Evolutionary conservation across 1,140 invertebrate genomes (phyloP).

Genomic region (Hesperophylax magnus): DNA sequence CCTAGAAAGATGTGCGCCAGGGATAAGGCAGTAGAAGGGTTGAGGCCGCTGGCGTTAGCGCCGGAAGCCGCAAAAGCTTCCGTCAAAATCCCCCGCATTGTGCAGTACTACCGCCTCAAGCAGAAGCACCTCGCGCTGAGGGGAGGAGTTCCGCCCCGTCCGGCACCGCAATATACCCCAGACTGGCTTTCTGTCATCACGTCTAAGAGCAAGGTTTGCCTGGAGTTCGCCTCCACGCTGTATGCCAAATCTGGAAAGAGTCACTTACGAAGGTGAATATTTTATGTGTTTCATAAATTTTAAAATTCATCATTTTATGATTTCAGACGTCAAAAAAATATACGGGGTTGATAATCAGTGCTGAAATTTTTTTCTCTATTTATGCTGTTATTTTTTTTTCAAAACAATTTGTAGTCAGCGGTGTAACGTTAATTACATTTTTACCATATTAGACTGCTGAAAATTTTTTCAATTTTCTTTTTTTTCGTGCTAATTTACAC

Average conservation of each 20-base stretch:
- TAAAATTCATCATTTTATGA: too few relatives aligned
- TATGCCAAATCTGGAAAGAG: conserved; percentile 17
- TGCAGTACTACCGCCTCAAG: conserved; percentile 45
- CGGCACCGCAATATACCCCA: conserved; percentile 13
- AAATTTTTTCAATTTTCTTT: too few relatives aligned
- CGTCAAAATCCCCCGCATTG: not conserved
- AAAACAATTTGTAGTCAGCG: too few relatives aligned
- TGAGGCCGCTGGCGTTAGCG: not conserved
- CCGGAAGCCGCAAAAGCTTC: not conserved
- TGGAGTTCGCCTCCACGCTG: not conserved
- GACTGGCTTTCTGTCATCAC: conserved; percentile 46
- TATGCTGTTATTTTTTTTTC: too few relatives aligned
- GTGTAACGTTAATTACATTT: too few relatives aligned
- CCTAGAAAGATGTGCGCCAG: conserved; percentile 49
- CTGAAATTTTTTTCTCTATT: too few relatives aligned
- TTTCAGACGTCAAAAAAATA: too few relatives aligned
- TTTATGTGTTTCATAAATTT: not conserved
- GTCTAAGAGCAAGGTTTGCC: conserved; percentile 21
- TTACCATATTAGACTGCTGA: too few relatives aligned
- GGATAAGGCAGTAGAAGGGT: conserved; percentile 41
- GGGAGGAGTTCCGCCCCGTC: not conserved
- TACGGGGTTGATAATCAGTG: too few relatives aligned
- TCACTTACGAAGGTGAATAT: conserved; percentile 27
- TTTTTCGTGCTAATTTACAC: too few relatives aligned
- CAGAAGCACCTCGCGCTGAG: conserved; percentile 47